Evolutionary conservation across 1,140 invertebrate genomes (phyloP).

Genomic region (Thaumetopoea pityocampa): DNA sequence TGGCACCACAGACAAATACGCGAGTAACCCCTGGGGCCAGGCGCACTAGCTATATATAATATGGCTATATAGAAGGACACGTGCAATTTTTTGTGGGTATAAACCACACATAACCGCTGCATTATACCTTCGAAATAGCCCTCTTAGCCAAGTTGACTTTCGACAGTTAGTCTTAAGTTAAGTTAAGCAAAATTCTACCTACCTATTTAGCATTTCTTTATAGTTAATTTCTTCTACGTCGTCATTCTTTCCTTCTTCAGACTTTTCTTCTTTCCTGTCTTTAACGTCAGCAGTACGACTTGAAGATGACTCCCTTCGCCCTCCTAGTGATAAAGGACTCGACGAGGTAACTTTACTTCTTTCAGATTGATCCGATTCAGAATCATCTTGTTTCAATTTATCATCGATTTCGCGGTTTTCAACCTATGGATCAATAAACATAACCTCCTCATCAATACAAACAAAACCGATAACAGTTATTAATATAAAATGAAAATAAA

Average conservation of each 20-base stretch:
- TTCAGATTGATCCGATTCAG: slow-evolving; percentile 79
- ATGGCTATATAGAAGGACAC: no score
- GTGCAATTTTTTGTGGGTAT: no score
- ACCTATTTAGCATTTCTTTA: slow-evolving; percentile 74
- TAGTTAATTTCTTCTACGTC: slow-evolving; percentile 76
- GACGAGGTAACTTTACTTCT: slow-evolving; percentile 76
- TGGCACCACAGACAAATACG: no score
- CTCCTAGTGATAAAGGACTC: slow-evolving; percentile 58
- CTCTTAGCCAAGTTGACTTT: no score
- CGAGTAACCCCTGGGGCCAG: no score
- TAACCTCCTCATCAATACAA: slow-evolving; percentile 36
- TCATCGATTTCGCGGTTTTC: slow-evolving; percentile 83
- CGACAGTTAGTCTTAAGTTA: no score
- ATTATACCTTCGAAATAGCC: no score
- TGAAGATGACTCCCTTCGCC: slow-evolving; percentile 69
- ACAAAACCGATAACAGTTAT: slow-evolving; percentile 27
- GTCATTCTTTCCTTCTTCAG: slow-evolving; percentile 70
- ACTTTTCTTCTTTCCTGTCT: slow-evolving; percentile 72
- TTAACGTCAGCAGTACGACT: slow-evolving; percentile 48
- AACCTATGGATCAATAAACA: slow-evolving; percentile 74
- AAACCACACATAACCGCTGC: no score
- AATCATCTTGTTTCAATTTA: slow-evolving; percentile 82
- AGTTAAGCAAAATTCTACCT: slow-evolving; percentile 1
- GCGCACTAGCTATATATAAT: no score
- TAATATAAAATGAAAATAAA: slow-evolving; percentile 31